Evolutionary conservation across 2,888 invertebrate species (phyloP).

Genomic region (Yponomeuta sedellus): DNA sequence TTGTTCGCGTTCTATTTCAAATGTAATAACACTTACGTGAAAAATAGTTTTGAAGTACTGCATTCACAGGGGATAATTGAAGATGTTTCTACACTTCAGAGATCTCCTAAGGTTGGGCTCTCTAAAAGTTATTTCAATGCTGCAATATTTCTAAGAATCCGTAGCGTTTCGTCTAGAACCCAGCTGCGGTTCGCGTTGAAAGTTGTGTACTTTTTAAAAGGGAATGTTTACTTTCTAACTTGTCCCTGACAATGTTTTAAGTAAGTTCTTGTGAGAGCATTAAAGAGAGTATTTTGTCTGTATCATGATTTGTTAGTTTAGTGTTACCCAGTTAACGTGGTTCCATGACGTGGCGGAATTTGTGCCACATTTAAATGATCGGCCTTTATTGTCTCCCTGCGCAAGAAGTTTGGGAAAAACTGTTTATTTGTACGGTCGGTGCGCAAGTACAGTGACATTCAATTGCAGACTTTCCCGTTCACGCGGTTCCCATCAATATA

Average conservation of each 20-base stretch:
- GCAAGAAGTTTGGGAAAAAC: constrained; percentile 47
- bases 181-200: not conserved
- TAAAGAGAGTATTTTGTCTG: constrained; percentile 2
- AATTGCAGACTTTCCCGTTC: not conserved
- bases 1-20: constrained; percentile 20
- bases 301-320: constrained; percentile 12
- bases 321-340: constrained; percentile 52
- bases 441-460: not conserved
- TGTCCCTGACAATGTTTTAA: constrained; percentile 36
- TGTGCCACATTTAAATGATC: constrained; percentile 58
- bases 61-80: not conserved
- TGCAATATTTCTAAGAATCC: not conserved
- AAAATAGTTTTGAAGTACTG: not conserved
- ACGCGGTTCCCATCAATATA: not conserved
- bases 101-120: not conserved
- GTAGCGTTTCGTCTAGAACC: not conserved
- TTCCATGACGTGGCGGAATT: constrained; percentile 58
- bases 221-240: constrained; percentile 49
- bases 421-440: constrained; percentile 24
- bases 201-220: constrained; percentile 27
- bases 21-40: not conserved
- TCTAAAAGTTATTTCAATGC: not conserved
- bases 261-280: constrained; percentile 33
- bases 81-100: not conserved
- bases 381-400: constrained; percentile 40